Percentiles rank a stretch among this genome's conserved stretches.
phyloP scores from a whole-genome alignment of 30 jellyfish, hydroid and myxozoan genomes.

The Cassiopea andromeda region DNA sequence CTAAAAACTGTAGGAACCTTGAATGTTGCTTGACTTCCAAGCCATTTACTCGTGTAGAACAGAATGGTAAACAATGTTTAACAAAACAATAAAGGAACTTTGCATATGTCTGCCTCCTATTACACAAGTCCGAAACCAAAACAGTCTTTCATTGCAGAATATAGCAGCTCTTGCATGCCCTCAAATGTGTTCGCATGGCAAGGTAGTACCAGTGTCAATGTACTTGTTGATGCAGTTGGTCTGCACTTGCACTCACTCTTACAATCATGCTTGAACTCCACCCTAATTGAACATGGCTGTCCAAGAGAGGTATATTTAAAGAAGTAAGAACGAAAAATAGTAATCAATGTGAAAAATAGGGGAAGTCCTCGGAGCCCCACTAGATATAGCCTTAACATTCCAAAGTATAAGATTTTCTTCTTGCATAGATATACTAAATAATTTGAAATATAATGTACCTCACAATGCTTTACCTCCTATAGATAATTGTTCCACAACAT shows the following conservation, averaged over 20 bases:
- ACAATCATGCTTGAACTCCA: conserved; percentile 38
- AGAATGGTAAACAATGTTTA: no score
- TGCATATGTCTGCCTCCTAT: background rate
- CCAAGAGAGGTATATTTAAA: background rate
- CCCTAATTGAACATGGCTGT: background rate
- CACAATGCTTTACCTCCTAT: conserved; percentile 8
- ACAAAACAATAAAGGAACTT: no score
- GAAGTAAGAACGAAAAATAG: background rate
- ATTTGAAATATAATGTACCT: no score
- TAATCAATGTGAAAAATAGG: background rate
- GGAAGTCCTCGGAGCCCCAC: background rate
- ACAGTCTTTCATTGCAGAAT: conserved; percentile 27
- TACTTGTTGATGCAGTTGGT: conserved; percentile 55
- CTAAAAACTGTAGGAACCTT: no score
- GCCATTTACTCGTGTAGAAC: no score
- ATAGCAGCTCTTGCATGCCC: conserved; percentile 29
- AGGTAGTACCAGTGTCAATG: conserved; percentile 20
- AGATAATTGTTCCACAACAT: conserved; percentile 28
- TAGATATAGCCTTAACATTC: no score
- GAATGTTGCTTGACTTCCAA: no score
- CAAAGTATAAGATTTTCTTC: no score
- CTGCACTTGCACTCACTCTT: conserved; percentile 33
- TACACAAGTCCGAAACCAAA: conserved; percentile 20
- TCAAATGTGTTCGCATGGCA: conserved; percentile 5
- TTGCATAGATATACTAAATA: no score